Percentiles rank a stretch among this genome's conserved stretches.
Evolutionary conservation across 2,797 vertebrate genomes (phyloP).

Genomic region (Naso thynnoides): DNA sequence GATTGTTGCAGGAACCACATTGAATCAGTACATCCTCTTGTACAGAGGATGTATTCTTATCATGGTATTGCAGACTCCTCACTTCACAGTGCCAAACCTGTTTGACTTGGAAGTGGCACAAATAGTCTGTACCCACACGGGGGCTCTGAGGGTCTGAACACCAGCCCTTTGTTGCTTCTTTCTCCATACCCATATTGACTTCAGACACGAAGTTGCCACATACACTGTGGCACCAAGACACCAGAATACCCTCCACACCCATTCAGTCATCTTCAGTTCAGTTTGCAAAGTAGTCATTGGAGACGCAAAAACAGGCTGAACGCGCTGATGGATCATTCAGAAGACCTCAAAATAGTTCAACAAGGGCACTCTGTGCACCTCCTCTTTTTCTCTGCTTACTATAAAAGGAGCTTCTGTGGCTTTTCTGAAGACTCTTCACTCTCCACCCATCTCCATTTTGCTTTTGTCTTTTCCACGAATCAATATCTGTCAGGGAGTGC

Average conservation of each 20-base stretch:
- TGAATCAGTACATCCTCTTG: too few species aligned
- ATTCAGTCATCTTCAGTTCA: constrained; percentile 48
- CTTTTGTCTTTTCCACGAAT: constrained; percentile 78
- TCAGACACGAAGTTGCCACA: constrained; percentile 37
- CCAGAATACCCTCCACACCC: constrained; percentile 40
- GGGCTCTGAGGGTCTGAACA: constrained; percentile 52
- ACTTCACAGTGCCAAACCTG: constrained; percentile 10
- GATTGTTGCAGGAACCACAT: neutral
- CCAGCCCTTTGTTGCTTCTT: constrained; percentile 20
- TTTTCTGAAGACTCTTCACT: constrained; percentile 55
- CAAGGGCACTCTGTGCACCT: constrained; percentile 49
- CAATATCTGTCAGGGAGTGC: constrained; percentile 77
- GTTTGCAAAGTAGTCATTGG: constrained; percentile 40
- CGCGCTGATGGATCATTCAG: constrained; percentile 41
- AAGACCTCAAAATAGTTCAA: constrained; percentile 56
- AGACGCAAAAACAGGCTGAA: constrained; percentile 63
- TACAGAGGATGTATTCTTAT: constrained; percentile 1
- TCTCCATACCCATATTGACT: constrained; percentile 37
- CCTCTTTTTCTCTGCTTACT: constrained; percentile 44
- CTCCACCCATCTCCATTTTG: constrained; percentile 46
- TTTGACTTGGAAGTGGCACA: constrained; percentile 51
- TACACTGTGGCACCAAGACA: constrained; percentile 40
- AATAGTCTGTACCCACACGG: constrained; percentile 52
- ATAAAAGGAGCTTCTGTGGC: constrained; percentile 65
- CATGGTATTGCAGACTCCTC: neutral